Evolutionary conservation across 2,113 vertebrate genomes (phyloP).

Genomic region (Otocyon megalotis): DNA sequence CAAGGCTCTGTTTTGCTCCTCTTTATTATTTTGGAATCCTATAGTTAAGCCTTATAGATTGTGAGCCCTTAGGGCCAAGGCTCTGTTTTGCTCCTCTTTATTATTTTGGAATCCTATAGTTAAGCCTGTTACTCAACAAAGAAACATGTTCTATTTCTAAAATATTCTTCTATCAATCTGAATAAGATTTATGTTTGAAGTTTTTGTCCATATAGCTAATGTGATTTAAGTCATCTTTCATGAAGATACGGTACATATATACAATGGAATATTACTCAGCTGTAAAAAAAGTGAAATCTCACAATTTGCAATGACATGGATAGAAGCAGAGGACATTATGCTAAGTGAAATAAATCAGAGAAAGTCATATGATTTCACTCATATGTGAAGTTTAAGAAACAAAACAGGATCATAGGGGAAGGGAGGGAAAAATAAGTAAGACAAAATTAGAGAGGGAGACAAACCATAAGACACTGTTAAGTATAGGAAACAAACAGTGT

Average conservation of each 20-base stretch:
- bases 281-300: background rate
- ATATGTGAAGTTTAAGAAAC: background rate
- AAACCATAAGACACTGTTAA: background rate
- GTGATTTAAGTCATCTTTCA: background rate
- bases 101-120: slow-evolving; percentile 26
- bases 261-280: background rate
- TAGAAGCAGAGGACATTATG: background rate
- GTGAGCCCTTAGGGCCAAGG: background rate
- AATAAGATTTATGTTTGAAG: slow-evolving; percentile 36
- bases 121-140: slow-evolving; percentile 17
- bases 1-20: background rate
- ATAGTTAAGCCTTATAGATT: background rate
- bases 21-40: slow-evolving; percentile 27
- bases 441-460: background rate
- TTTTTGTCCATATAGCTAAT: background rate
- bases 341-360: background rate
- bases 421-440: background rate
- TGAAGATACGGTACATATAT: background rate
- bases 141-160: slow-evolving; percentile 33
- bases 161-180: background rate
- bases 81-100: background rate
- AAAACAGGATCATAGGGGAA: background rate
- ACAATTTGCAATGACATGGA: background rate
- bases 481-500: background rate
- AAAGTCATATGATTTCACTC: background rate